Evolutionary conservation across 2,113 vertebrate species (phyloP).

Genomic region (Rattus norvegicus): DNA sequence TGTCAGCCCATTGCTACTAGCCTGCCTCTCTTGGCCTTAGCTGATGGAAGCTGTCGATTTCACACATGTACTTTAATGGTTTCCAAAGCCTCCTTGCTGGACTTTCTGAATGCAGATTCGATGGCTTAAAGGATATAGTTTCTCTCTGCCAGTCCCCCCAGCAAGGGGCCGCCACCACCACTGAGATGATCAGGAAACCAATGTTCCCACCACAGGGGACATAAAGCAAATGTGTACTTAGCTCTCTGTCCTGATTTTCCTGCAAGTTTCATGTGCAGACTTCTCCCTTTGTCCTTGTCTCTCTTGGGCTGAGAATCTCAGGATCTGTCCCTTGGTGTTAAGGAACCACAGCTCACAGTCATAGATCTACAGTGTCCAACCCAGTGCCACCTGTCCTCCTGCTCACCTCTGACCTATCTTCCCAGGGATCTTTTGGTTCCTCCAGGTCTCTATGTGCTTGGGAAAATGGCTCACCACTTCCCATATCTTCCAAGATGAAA

Average conservation of each 20-base stretch:
- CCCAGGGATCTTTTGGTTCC: not conserved
- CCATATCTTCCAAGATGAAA: not conserved
- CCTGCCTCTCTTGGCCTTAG: not conserved
- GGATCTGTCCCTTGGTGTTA: not conserved
- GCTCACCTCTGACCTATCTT: not conserved
- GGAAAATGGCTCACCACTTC: not conserved
- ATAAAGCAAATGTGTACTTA: too few relatives aligned
- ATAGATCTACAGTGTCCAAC: not conserved
- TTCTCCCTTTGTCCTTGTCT: not conserved
- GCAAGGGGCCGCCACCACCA: not conserved
- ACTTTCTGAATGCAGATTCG: not conserved
- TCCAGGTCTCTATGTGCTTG: not conserved
- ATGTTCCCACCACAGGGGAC: not conserved
- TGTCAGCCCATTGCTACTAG: too few relatives aligned
- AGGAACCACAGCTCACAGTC: not conserved
- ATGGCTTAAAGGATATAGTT: rapidly evolving
- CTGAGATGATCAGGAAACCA: not conserved
- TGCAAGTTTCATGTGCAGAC: rapidly evolving
- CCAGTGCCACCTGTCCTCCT: not conserved
- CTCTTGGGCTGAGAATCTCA: not conserved
- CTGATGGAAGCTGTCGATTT: not conserved
- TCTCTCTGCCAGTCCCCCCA: not conserved
- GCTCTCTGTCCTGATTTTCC: not conserved
- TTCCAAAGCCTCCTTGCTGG: not conserved
- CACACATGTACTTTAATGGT: rapidly evolving